Evolutionary conservation across 2,888 invertebrate genomes (phyloP).

Genomic region (Calameuta pallipes): DNA sequence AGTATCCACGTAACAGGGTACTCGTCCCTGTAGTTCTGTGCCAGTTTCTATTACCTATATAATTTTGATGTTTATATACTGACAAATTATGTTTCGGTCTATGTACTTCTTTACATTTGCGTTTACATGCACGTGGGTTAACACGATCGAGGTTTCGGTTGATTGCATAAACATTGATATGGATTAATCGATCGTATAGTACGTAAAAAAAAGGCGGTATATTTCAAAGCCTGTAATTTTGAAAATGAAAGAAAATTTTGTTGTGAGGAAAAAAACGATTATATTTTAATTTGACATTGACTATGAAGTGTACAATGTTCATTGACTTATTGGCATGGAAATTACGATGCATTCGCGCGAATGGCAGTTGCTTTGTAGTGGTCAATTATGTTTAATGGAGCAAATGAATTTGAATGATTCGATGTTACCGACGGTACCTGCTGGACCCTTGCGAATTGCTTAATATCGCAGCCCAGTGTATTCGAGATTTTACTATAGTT

Average conservation of each 20-base stretch:
- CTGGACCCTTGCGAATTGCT: not conserved
- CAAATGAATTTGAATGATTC: conserved; percentile 6
- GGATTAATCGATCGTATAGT: not conserved
- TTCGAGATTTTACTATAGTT: not conserved
- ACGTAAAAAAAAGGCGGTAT: not conserved
- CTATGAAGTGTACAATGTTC: not conserved
- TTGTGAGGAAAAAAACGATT: not conserved
- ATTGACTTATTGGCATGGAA: no score
- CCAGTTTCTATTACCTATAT: no score
- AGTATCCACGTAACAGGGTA: not conserved
- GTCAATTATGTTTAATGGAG: not conserved
- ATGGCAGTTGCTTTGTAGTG: not conserved
- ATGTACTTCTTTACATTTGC: not conserved
- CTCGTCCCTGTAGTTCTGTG: no score
- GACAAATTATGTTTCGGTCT: not conserved
- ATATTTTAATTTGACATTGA: not conserved
- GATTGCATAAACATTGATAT: not conserved
- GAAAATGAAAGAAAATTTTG: not conserved
- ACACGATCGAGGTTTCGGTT: not conserved
- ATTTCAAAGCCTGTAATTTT: not conserved
- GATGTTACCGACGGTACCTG: not conserved
- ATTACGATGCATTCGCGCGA: not conserved
- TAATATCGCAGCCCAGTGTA: not conserved
- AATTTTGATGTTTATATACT: not conserved
- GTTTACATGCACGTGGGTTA: not conserved